Base-by-base conservation (phyloP, 2,113 vertebrate genomes). In the Butastur rufipennis region DNA sequence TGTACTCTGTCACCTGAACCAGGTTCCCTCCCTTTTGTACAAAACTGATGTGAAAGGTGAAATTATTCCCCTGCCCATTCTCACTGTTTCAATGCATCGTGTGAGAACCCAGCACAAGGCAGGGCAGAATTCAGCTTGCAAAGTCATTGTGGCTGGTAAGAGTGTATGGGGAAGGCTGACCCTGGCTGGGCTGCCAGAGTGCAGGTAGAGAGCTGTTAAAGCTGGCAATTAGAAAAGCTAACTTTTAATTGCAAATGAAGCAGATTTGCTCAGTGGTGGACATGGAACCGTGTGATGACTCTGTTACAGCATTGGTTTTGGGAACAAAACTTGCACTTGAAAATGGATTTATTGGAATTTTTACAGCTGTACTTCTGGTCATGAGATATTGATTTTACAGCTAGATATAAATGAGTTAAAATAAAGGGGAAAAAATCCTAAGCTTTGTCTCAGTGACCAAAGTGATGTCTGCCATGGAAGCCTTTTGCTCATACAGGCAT, bases 321-420 rank as follows among this genome's bases (percentile, higher is more conserved):
- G 47, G 56, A 95, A 47, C 5, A 42, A 88, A 94, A 90, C 63
- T 80, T 81, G 71, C 67, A 38, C 66, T 90, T 83, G 65, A 84
- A 94, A 95, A 94, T 61, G n/a, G 59, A 96, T 96, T 95, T 94
- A 94, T 93, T 95, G 90, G 68, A 95, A 93, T 93, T 94, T 91
- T 90, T 96, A 94, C 93, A 63, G 79, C 74, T 91, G 45, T 81
- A 67, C 88, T 96, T 97, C 81, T 92, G 75, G 83, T 94, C 72
- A 86, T 66, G 79, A 97, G 83, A 75, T 94, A 97, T 92, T 93
- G 81, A 96, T 97, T 96, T 97, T 92, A 75, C 83, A 81, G 59
- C 81, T 62, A 81, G 86, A 91, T 88, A 89, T 48, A 94, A 86
- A 93, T 94, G 42, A 95, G 50, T 55, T 90, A 93, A 95, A 92